phyloP scores from a whole-genome alignment of 1,140 invertebrate species.

The Polypedilum vanderplanki region DNA sequence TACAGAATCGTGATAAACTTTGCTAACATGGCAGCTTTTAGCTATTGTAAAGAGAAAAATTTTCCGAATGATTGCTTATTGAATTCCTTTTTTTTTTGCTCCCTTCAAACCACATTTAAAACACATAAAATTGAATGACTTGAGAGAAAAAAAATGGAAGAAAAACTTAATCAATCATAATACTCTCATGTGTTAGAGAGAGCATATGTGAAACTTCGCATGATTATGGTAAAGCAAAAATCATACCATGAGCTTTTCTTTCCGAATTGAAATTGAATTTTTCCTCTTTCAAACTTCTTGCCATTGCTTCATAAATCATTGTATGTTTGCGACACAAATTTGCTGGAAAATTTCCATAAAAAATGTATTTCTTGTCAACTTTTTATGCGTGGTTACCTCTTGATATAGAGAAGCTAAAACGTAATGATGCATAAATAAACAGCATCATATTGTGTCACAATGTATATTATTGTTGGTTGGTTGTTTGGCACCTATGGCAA shows the following conservation, averaged over 20 bases:
- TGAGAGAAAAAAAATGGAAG: background rate
- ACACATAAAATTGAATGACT: slow-evolving; percentile 19
- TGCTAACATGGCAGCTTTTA: background rate
- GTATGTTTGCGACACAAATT: background rate
- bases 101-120: slow-evolving; percentile 2
- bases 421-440: slow-evolving; percentile 28
- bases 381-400: slow-evolving; percentile 21
- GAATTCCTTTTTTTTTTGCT: background rate
- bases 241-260: slow-evolving; percentile 17
- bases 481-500: no score
- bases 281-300: background rate
- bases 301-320: slow-evolving; percentile 4
- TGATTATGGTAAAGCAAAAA: slow-evolving; percentile 13
- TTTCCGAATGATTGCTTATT: slow-evolving; percentile 27
- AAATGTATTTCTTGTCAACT: slow-evolving; percentile 20
- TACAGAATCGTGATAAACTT: background rate
- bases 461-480: no score
- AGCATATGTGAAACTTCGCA: slow-evolving; percentile 24
- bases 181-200: background rate
- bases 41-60: slow-evolving; percentile 1
- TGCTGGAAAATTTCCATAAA: slow-evolving; percentile 25
- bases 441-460: background rate
- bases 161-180: slow-evolving; percentile 28
- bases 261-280: background rate
- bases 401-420: background rate